These are phyloP conservation scores for Drosophila nigromelanica DNA, from an alignment of 1,140 invertebrate genomes.

Conservation along the genomic window DNA sequence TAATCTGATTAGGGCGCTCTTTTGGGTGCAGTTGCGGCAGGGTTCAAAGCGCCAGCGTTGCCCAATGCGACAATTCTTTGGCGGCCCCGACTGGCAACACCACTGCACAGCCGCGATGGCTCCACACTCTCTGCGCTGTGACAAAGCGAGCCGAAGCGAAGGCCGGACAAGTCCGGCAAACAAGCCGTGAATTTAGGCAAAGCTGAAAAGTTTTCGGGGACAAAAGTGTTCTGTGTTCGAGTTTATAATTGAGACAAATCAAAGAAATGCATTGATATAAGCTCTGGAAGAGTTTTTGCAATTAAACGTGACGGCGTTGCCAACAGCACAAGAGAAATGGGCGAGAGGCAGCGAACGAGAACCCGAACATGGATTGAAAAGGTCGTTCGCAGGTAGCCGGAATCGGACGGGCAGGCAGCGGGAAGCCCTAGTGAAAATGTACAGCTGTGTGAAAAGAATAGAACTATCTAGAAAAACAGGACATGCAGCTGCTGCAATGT, in stretches of 20 bases:
- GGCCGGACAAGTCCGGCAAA: background rate
- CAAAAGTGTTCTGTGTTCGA: no score
- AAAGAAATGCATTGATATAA: no score
- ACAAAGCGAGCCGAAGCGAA: no score
- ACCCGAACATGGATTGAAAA: background rate
- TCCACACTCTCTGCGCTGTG: no score
- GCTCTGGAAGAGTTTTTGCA: background rate
- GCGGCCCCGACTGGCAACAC: background rate
- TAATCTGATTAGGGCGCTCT: background rate
- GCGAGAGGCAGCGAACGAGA: background rate
- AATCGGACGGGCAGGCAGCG: background rate
- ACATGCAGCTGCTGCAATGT: slow-evolving; percentile 12
- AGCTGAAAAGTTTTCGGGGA: no score
- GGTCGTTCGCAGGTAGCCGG: background rate
- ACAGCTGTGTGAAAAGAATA: background rate
- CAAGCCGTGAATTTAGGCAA: no score
- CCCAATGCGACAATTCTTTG: background rate
- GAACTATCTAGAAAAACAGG: slow-evolving; percentile 7
- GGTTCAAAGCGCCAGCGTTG: background rate
- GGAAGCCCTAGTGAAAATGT: background rate
- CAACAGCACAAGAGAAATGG: slow-evolving; percentile 1
- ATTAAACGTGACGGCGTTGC: slow-evolving; percentile 13
- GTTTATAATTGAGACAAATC: no score
- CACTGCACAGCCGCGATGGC: background rate
- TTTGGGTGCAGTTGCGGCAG: no score